Evolutionary conservation across 2,113 vertebrate species (phyloP).

Genomic region (Amphiprion percula): DNA sequence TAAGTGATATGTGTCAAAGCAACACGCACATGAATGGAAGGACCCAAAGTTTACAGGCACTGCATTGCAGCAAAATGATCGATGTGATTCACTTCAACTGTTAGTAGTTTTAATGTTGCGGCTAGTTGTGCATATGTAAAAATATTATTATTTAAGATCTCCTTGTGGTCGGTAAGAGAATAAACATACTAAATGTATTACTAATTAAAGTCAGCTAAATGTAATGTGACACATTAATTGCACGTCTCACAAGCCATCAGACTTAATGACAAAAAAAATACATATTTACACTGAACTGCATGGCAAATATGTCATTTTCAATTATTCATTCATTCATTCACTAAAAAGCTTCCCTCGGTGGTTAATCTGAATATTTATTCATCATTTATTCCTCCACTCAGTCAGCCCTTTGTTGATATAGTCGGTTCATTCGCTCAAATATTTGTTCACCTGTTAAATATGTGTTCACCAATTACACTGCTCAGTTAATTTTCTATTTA

Average conservation of each 20-base stretch:
- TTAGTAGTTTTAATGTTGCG: too few species aligned
- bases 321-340: slow-evolving; percentile 43
- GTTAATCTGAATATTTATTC: slow-evolving; percentile 54
- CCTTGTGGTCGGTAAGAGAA: too few species aligned
- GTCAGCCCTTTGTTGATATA: slow-evolving; percentile 33
- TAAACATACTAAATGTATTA: not conserved
- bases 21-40: too few species aligned
- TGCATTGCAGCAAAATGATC: too few species aligned
- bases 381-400: slow-evolving; percentile 26
- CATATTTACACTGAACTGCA: slow-evolving; percentile 8
- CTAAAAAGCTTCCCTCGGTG: slow-evolving; percentile 21
- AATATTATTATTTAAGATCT: too few species aligned
- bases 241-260: slow-evolving; percentile 10
- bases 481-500: slow-evolving; percentile 30
- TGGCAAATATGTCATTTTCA: slow-evolving; percentile 40
- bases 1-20: too few species aligned
- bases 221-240: slow-evolving; percentile 11
- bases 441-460: slow-evolving; percentile 41
- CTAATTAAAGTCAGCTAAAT: not conserved
- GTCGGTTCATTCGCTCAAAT: slow-evolving; percentile 42
- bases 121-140: too few species aligned
- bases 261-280: not conserved
- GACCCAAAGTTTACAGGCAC: too few species aligned
- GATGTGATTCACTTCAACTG: too few species aligned
- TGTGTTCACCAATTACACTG: slow-evolving; percentile 30